phyloP scores from a whole-genome alignment of 2,797 vertebrate species.

The Neomorphus geoffroyi region DNA sequence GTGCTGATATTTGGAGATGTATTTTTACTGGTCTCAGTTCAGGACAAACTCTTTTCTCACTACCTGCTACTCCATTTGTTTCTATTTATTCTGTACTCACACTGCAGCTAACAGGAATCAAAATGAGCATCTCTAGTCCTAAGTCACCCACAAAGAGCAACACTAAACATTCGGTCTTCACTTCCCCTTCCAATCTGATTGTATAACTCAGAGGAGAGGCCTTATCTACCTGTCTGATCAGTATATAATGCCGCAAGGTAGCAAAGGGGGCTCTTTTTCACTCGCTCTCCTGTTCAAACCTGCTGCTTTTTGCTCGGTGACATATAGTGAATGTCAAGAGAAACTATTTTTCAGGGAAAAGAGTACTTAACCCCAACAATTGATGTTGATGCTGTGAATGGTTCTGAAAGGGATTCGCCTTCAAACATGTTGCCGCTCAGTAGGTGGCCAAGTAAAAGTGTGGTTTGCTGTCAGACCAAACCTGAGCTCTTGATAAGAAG shows the following conservation, averaged over 20 bases:
- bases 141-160: not conserved
- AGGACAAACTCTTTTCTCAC: not conserved
- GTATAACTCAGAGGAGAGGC: not conserved
- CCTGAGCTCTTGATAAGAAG: not conserved
- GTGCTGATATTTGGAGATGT: accelerated
- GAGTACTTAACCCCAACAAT: not conserved
- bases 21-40: not conserved
- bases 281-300: conserved; percentile 41
- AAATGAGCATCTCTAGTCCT: not conserved
- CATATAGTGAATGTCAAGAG: not conserved
- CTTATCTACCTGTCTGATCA: conserved; percentile 23
- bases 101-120: not conserved
- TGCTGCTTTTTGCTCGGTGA: conserved; percentile 5
- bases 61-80: not conserved
- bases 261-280: not conserved
- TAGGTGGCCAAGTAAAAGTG: not conserved
- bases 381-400: not conserved
- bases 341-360: not conserved
- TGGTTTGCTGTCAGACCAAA: not conserved
- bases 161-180: not conserved
- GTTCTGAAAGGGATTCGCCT: not conserved
- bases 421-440: not conserved
- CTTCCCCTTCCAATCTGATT: not conserved
- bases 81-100: not conserved
- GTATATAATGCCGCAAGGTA: not conserved